Evolutionary conservation across 1,140 invertebrate genomes (phyloP), one percentile per base, ranked within the genome.

Genomic region (Macrocentrus cingulum): DNA sequence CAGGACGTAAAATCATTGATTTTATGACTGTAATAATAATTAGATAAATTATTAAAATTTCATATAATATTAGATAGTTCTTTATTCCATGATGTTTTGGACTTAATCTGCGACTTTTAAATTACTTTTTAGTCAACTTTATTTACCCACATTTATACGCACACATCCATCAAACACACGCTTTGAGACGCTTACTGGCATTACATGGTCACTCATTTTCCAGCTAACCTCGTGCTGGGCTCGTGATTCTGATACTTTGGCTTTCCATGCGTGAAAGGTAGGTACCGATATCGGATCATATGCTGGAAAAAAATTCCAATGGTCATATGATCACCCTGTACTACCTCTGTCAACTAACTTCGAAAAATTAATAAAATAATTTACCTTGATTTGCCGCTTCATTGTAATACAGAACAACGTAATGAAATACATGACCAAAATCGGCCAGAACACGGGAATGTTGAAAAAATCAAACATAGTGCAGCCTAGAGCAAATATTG

Each of bases 361-460:
- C n/a, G n/a, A n/a, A n/a, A n/a, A n/a, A n/a, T n/a, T n/a, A n/a
- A n/a, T n/a, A n/a, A n/a, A n/a, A n/a, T n/a, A n/a, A n/a, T n/a
- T n/a, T 84, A 97, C 95, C 88, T 92, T 97, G 68, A 99, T 99
- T 86, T 99, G 98, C 72, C 95, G 88, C 80, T 98, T 99, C 97
- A 99, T 99, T 45, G 97, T 99, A 67, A 99, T 92, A 79, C 93
- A 94, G 76, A 99, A 95, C 60, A 99, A 81, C 34, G 97, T 96
- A 71, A 99, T 92, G 81, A 99, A 99, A 81, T 99, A 99, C 89
- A 99, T 95, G 56, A 99, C 94, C 70, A 99, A 85, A 65, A 99
- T 99, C 42, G 98, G 98, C 98, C 98, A 99, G 80, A 99, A 99
- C 66, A 99, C 98, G 71, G 98, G 98, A 74, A 99, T 91, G 84